Percentiles rank a stretch among this genome's conserved stretches.
These are phyloP conservation scores for Boloria selene DNA, from an alignment of 2,888 invertebrate genomes.

Conservation along the genomic window DNA sequence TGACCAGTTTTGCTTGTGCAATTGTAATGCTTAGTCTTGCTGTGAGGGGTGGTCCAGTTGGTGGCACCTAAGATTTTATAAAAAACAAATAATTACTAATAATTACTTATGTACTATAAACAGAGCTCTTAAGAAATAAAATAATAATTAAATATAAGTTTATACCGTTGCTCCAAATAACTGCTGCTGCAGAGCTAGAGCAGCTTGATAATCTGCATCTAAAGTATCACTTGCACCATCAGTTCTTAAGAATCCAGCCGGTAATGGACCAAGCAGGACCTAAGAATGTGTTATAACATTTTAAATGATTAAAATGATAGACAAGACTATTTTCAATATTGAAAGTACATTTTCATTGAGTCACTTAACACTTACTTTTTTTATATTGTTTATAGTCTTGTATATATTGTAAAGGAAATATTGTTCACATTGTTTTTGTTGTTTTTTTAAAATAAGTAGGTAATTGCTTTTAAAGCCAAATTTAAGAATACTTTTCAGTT, in stretches of 20 bases:
- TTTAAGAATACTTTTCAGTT: too few species aligned
- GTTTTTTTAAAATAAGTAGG: too few species aligned
- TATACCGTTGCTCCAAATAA: conserved; percentile 72
- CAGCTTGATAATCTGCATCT: conserved; percentile 90
- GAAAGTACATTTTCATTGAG: neutral
- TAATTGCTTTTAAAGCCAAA: too few species aligned
- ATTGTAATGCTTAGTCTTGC: conserved; percentile 93
- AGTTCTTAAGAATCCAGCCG: conserved; percentile 87
- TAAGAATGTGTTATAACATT: conserved; percentile 49
- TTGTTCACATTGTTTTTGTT: too few species aligned
- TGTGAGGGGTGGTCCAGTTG: conserved; percentile 71
- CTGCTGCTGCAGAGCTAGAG: conserved; percentile 87
- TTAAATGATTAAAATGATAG: neutral
- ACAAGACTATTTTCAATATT: too few species aligned
- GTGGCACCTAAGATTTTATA: conserved; percentile 54
- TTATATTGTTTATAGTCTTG: neutral
- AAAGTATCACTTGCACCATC: conserved; percentile 86
- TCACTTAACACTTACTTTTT: neutral
- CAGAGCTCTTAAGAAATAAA: neutral
- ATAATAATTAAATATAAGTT: conserved; percentile 28
- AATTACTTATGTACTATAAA: conserved; percentile 13
- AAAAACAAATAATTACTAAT: conserved; percentile 12
- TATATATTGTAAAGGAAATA: too few species aligned
- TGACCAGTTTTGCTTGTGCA: conserved; percentile 94
- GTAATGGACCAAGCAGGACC: conserved; percentile 91